phyloP scores from a whole-genome alignment of 2,888 invertebrate species.

The Myopa testacea region DNA sequence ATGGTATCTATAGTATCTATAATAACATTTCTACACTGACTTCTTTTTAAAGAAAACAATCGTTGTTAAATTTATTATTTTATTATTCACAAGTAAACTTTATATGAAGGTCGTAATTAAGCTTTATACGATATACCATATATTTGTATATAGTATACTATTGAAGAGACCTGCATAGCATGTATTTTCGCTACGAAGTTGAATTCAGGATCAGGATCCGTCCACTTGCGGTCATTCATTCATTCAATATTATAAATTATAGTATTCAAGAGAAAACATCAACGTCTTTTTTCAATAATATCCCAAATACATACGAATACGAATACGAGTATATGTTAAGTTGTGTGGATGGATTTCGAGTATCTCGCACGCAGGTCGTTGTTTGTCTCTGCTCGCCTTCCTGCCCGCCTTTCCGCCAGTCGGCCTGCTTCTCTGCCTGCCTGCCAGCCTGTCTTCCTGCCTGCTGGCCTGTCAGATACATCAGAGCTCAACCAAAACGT shows the following conservation, averaged over 20 bases:
- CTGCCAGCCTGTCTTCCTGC: neutral
- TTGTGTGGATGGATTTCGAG: neutral
- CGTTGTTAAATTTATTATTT: no score
- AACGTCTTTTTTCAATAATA: neutral
- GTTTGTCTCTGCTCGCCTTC: neutral
- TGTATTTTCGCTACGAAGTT: neutral
- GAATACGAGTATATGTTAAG: neutral
- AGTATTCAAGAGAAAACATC: slow-evolving; percentile 2
- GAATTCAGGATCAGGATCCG: neutral
- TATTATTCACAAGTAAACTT: no score
- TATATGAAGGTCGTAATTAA: no score
- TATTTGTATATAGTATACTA: no score
- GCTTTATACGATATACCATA: no score
- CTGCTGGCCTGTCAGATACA: slow-evolving; percentile 28
- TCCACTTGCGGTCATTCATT: neutral
- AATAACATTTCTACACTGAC: no score
- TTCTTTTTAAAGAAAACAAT: no score
- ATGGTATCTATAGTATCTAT: no score
- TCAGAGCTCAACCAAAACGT: slow-evolving; percentile 28
- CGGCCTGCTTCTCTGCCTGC: no score
- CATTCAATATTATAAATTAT: slow-evolving; percentile 22
- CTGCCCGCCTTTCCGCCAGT: no score
- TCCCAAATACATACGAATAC: neutral
- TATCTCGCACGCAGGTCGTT: neutral
- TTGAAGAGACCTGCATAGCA: no score